Evolutionary conservation across 2,888 invertebrate genomes (phyloP).

Genomic region (Chrysolina oricalcia): DNA sequence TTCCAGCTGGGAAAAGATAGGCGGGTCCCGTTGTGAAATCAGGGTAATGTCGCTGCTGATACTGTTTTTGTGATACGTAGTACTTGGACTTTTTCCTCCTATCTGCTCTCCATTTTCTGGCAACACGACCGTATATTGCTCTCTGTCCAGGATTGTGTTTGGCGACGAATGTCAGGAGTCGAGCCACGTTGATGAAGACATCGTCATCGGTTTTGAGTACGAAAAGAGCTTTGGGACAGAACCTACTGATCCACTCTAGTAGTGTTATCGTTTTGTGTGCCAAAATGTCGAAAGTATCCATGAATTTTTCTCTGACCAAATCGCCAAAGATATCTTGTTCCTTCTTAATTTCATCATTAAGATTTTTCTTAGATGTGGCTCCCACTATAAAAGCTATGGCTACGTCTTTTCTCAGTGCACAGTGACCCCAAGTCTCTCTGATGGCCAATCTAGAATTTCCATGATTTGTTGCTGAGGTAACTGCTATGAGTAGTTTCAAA

Average conservation of each 20-base stretch:
- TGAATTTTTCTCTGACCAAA: conserved; percentile 81
- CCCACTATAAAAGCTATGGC: conserved; percentile 82
- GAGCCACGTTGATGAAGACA: conserved; percentile 89
- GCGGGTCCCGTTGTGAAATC: conserved; percentile 95
- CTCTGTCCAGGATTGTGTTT: conserved; percentile 77
- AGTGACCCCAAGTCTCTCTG: conserved; percentile 88
- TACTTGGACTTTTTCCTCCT: conserved; percentile 90
- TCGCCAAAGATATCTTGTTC: conserved; percentile 86
- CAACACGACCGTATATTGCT: conserved; percentile 87
- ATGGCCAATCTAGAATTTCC: conserved; percentile 82
- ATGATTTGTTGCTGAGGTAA: conserved; percentile 85
- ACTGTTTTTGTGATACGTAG: conserved; percentile 87
- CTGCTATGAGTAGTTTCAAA: conserved; percentile 78
- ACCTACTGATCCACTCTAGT: conserved; percentile 86
- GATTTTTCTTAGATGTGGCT: conserved; percentile 73
- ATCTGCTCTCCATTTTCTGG: conserved; percentile 89
- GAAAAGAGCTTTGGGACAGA: conserved; percentile 83
- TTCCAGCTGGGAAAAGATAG: conserved; percentile 86
- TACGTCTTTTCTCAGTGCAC: conserved; percentile 78
- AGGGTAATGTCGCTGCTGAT: conserved; percentile 84
- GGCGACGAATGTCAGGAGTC: conserved; percentile 80
- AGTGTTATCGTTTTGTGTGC: conserved; percentile 88
- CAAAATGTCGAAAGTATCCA: conserved; percentile 87
- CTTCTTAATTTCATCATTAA: conserved; percentile 73
- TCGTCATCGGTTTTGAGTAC: conserved; percentile 91